Conservation (phyloP, 2,888 invertebrate species). For the Drosophila atripex region DNA sequence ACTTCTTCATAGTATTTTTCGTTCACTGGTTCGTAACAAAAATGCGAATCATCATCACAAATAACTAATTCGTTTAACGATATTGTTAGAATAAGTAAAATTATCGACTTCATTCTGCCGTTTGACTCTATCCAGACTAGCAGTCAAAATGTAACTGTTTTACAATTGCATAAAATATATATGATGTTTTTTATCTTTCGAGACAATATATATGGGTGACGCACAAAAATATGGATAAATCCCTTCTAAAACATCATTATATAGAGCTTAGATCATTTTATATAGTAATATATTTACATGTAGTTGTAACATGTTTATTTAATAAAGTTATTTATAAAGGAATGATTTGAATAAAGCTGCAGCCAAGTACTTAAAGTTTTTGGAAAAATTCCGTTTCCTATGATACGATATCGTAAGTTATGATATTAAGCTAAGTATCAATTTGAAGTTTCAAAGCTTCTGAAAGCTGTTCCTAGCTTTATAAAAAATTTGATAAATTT, state of each 20-base stretch:
- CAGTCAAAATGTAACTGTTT: neutral
- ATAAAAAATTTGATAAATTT: neutral
- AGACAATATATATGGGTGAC: neutral
- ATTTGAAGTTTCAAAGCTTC: neutral
- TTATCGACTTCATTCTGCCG: slow-evolving; percentile 23
- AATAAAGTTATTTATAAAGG: too few species aligned
- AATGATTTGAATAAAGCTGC: too few species aligned
- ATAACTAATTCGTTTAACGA: neutral
- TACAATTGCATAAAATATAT: neutral
- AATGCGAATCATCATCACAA: slow-evolving; percentile 16
- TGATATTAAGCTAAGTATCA: too few species aligned
- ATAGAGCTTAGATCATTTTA: too few species aligned
- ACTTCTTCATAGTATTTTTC: slow-evolving; percentile 22
- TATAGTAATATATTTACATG: too few species aligned
- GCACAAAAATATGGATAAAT: neutral
- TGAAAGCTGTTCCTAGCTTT: neutral
- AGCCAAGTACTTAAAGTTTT: too few species aligned
- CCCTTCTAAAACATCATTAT: too few species aligned
- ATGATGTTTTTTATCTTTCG: neutral
- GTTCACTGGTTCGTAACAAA: slow-evolving; percentile 13
- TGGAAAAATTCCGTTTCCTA: too few species aligned
- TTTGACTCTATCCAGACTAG: neutral
- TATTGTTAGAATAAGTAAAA: slow-evolving; percentile 1
- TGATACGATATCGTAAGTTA: too few species aligned
- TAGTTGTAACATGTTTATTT: too few species aligned